phyloP scores from a whole-genome alignment of 2,797 vertebrate species.

The Varecia variegata region DNA sequence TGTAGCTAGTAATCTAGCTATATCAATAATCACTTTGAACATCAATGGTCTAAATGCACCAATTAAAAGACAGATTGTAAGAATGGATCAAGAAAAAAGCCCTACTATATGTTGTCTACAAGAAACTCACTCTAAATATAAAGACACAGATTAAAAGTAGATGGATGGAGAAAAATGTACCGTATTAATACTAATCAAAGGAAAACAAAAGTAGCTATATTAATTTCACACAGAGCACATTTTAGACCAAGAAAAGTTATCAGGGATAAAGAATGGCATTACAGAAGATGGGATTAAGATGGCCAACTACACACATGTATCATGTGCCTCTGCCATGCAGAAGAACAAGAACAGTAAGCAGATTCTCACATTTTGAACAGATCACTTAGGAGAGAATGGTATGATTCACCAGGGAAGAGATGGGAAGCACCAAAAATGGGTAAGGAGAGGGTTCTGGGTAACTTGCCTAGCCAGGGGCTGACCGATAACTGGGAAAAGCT shows the following conservation, averaged over 20 bases:
- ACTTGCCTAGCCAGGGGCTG: too few species aligned
- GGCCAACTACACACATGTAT: too few species aligned
- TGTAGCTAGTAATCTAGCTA: neutral
- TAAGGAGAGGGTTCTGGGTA: too few species aligned
- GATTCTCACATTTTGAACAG: too few species aligned
- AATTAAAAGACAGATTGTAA: neutral
- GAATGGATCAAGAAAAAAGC: neutral
- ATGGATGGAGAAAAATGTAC: neutral
- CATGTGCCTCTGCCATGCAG: too few species aligned
- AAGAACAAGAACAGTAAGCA: too few species aligned
- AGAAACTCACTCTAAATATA: neutral
- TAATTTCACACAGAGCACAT: neutral
- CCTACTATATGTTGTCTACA: neutral
- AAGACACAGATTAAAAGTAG: neutral
- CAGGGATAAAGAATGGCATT: neutral
- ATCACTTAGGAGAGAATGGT: too few species aligned
- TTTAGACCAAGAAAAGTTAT: neutral
- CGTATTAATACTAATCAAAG: neutral
- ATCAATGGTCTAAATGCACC: neutral
- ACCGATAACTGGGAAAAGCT: too few species aligned
- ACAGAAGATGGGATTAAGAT: too few species aligned
- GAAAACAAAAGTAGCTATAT: neutral
- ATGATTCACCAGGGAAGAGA: too few species aligned
- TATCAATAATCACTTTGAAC: neutral
- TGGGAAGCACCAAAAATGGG: too few species aligned